Evolutionary conservation across 1,140 invertebrate species (phyloP).

Genomic region (Drosophila tani): DNA sequence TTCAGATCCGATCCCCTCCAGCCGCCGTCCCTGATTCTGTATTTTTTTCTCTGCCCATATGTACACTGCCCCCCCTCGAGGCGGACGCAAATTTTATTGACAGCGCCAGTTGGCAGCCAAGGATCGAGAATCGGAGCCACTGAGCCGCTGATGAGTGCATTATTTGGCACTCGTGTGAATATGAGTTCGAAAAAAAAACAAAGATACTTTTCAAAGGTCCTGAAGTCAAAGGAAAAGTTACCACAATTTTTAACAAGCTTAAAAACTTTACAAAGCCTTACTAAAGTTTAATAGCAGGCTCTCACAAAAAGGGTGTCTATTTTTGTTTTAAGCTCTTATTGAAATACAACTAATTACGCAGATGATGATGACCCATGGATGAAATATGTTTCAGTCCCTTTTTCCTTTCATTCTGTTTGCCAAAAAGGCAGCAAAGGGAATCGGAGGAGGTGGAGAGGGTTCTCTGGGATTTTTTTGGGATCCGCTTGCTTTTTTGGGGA

Average conservation of each 20-base stretch:
- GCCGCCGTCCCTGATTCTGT: background rate
- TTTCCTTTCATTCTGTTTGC: conserved; percentile 52
- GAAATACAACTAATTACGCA: background rate
- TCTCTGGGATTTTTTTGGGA: background rate
- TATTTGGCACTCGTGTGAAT: conserved; percentile 79
- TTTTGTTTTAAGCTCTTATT: background rate
- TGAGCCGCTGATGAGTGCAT: conserved; percentile 46
- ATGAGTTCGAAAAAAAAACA: conserved; percentile 5
- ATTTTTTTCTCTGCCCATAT: background rate
- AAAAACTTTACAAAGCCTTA: background rate
- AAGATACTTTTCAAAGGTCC: background rate
- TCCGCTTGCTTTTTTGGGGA: conserved; percentile 7
- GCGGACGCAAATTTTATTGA: conserved; percentile 81
- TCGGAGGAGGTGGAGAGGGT: background rate
- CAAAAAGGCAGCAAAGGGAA: conserved; percentile 20
- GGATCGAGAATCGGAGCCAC: conserved; percentile 40
- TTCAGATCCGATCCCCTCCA: conserved; percentile 1
- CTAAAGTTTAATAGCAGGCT: background rate
- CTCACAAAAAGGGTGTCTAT: background rate
- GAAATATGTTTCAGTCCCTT: conserved; percentile 1
- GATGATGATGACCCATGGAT: conserved; percentile 6
- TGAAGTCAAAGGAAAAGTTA: no score
- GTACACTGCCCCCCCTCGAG: background rate
- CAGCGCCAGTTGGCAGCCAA: conserved; percentile 73
- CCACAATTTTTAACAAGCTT: background rate